Base-by-base conservation (phyloP, 2,888 invertebrate genomes). In the Eupeodes latifasciatus region DNA sequence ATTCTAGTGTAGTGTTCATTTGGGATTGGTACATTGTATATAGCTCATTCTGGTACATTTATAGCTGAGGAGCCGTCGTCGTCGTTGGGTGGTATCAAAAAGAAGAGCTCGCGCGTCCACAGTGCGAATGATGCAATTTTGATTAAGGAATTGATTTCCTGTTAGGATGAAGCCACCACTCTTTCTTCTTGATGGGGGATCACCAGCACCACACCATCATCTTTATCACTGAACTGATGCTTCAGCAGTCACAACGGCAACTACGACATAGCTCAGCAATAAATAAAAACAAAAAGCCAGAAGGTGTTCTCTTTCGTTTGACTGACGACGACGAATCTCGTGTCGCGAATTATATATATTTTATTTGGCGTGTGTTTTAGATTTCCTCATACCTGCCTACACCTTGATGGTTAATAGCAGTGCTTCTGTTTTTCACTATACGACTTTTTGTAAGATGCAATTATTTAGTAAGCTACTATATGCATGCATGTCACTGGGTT, bases 121-220 rank as follows among this genome's bases (percentile, higher is more conserved):
- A 51, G 4, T 4, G 10, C 10, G 51, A 61, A 87, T 72, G 87
- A 87, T 72, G 87, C 76, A 80, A 72, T 44, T 88, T 88, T 88
- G 88, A 88, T 85, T 81, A 85, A 85, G 78, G 78, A 85, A 85
- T 88, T 71, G 67, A 81, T 81, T 88, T 88, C 77, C 85, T 85
- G 79, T 47, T 87, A 66, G 66, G 36, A 53, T 16, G n/a, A 27
- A 55, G 71, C 53, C 14, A 40, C 40, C 2, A 27, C 27, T 27
- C 27, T 27, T 27, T 27, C n/a, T 71, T 71, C 62, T 57, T 19
- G 44, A 72, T 47, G 59, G 34, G 47, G 59, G 19, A 72, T 47
- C 72, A 27, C 40, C 19, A 19, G 19, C 19, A 19, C 19, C 19
- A 19, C 1, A 19, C 19, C 67, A 11, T 57, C 11, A 57, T 4